Conservation (phyloP, 23 tunicate species). For the Trididemnum clinides region DNA sequence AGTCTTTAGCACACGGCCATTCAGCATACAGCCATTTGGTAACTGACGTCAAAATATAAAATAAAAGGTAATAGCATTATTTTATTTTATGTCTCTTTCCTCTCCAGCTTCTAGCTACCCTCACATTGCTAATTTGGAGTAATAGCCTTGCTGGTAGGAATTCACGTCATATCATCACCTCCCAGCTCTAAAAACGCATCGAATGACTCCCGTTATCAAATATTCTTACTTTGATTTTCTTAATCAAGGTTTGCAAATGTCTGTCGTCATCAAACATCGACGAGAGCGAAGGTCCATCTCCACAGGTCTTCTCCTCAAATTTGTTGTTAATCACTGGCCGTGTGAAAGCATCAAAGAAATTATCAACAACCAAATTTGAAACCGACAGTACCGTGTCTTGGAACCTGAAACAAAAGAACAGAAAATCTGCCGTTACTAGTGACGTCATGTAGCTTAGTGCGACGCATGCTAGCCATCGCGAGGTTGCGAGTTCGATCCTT, state of each 20-base stretch:
- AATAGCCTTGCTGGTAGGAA: slow-evolving; percentile 75
- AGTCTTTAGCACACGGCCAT: no score
- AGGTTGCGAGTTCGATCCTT: no score
- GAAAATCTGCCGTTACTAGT: no score
- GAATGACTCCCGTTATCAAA: slow-evolving; percentile 49
- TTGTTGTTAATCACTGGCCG: slow-evolving; percentile 94
- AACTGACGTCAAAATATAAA: no score
- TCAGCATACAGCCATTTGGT: no score
- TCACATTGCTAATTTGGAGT: no score
- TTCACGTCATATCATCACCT: slow-evolving; percentile 68
- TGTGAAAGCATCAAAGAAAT: slow-evolving; percentile 95
- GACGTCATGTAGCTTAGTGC: no score
- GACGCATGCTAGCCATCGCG: no score
- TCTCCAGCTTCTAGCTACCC: no score
- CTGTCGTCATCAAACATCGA: slow-evolving; percentile 97
- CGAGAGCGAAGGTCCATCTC: slow-evolving; percentile 89
- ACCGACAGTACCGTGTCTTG: slow-evolving; percentile 94
- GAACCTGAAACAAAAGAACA: no score
- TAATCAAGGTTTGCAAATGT: slow-evolving; percentile 69
- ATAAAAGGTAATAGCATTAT: no score
- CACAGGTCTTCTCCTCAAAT: slow-evolving; percentile 96
- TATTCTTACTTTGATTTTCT: slow-evolving; percentile 50
- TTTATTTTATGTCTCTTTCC: no score
- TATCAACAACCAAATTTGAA: slow-evolving; percentile 76
- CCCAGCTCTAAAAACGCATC: slow-evolving; percentile 77